Conservation (phyloP, 2,888 invertebrate species). For the Mimachlamys varia region DNA sequence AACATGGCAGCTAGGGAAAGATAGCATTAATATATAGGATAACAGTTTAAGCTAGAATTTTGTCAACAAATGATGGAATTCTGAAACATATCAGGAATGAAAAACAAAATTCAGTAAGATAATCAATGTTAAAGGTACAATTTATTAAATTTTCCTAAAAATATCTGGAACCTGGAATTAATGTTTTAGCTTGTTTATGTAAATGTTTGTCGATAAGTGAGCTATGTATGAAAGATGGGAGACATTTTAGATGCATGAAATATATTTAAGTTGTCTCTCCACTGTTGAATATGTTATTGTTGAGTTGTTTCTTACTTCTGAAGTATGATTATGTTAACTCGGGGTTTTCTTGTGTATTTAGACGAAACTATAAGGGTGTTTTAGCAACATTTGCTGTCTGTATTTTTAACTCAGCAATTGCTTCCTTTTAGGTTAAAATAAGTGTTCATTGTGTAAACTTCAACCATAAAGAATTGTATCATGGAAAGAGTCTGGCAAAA, state of each 20-base stretch:
- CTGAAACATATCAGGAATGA: background rate
- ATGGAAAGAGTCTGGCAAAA: background rate
- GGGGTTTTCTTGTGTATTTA: background rate
- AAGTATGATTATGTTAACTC: background rate
- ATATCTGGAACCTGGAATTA: background rate
- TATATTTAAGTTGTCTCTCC: slow-evolving; percentile 23
- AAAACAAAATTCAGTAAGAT: background rate
- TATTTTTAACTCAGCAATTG: background rate
- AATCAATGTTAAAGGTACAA: background rate
- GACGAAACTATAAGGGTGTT: background rate
- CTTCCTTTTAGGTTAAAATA: background rate
- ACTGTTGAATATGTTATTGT: background rate
- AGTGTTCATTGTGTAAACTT: background rate
- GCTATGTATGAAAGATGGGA: background rate
- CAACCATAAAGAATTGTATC: background rate
- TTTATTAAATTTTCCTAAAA: background rate
- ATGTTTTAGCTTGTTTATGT: background rate
- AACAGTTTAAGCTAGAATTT: background rate
- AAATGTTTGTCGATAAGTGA: background rate
- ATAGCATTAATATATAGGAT: background rate
- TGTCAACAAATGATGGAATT: slow-evolving; percentile 6
- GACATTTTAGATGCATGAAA: slow-evolving; percentile 26
- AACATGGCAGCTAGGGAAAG: background rate
- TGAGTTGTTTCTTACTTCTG: background rate
- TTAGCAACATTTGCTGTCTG: background rate